Base-by-base conservation (phyloP, 30 jellyfish, hydroid and myxozoan genomes). In the Hydractinia symbiolongicarpus region DNA sequence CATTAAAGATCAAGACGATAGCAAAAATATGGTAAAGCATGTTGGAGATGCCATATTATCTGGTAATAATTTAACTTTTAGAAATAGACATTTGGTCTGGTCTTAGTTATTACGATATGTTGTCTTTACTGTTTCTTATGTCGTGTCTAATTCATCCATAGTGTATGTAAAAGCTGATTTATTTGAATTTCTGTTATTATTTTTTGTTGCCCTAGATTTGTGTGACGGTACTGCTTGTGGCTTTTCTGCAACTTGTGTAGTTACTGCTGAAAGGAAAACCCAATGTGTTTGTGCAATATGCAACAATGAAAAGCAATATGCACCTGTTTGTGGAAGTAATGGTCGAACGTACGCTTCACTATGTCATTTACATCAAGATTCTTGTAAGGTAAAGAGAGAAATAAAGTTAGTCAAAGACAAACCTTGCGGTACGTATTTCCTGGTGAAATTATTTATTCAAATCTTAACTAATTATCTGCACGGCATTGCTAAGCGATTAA, bases 281-380 rank as follows among this genome's bases (percentile, higher is more conserved):
- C 88, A 79, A 61, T 89, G 96, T 54, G 82, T 84, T 11, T 89
- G 96, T 77, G 91, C 96, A 14, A 50, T 64, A 13, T 89, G 96
- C 55, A 50, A 69, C 4, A 53, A 79, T 61, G 83, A 20, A 62
- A 69, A 83, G 40, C 50, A 7, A 3, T 53, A 54, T 77, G 85
- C 55, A 62, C 86, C 86, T 5, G 90, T 88, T 5, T 88, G 96
- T 61, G 96, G 96, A 17, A 53, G 53, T 54, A 86, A 88, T 58
- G 86, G 86, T n/a, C 49, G 19, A 30, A 82, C 96, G 52, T 88
- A 88, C 73, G 87, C 95, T 3, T 60, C 44, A 53, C 53, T 19
- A 14, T 88, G 96, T 54, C 66, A 66, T 50, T 40, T 88, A 69
- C 75, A 76, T 53, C 69, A 54, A 67, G 15, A 55, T 5, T 64